Percentiles rank a stretch among this genome's conserved stretches.
These are phyloP conservation scores for Heliothis virescens DNA, from an alignment of 1,140 invertebrate genomes.

Conservation along the genomic window DNA sequence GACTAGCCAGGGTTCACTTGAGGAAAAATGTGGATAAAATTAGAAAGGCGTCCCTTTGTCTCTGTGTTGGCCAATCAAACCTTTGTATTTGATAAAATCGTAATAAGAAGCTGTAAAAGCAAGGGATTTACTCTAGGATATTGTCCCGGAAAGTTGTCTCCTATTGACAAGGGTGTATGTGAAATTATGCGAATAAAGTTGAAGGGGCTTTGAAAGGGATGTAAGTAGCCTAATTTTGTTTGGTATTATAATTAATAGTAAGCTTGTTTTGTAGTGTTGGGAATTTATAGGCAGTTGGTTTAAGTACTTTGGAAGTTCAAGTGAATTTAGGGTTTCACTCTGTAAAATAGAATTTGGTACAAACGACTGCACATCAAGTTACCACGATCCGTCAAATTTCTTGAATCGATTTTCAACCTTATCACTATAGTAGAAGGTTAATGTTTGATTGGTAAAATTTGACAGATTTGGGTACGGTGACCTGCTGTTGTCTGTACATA, in stretches of 20 bases:
- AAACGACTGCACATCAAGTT: too few relatives aligned
- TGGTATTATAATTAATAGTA: conserved; percentile 8
- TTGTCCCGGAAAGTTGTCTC: conserved; percentile 5
- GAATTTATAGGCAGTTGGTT: background rate
- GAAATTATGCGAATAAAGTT: conserved; percentile 10
- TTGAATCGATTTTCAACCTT: too few relatives aligned
- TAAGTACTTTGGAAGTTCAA: too few relatives aligned
- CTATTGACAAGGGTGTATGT: conserved; percentile 12
- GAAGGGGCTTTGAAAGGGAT: background rate
- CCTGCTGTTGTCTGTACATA: too few relatives aligned
- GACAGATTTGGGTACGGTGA: too few relatives aligned
- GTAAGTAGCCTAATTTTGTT: background rate
- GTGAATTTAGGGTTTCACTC: too few relatives aligned
- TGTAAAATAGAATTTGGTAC: too few relatives aligned
- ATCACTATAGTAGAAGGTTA: too few relatives aligned
- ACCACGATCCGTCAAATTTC: too few relatives aligned
- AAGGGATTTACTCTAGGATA: background rate
- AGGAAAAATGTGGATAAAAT: conserved; percentile 39
- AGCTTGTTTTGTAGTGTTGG: conserved; percentile 9
- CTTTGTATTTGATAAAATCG: conserved; percentile 36
- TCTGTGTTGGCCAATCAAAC: conserved; percentile 37
- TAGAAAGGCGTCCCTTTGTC: conserved; percentile 39
- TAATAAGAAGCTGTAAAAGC: conserved; percentile 9
- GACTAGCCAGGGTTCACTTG: conserved; percentile 20
- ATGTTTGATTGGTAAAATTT: too few relatives aligned